Evolutionary conservation across 1,140 invertebrate species (phyloP), one percentile per base, ranked within the genome.

Genomic region (Tenebrio molitor): DNA sequence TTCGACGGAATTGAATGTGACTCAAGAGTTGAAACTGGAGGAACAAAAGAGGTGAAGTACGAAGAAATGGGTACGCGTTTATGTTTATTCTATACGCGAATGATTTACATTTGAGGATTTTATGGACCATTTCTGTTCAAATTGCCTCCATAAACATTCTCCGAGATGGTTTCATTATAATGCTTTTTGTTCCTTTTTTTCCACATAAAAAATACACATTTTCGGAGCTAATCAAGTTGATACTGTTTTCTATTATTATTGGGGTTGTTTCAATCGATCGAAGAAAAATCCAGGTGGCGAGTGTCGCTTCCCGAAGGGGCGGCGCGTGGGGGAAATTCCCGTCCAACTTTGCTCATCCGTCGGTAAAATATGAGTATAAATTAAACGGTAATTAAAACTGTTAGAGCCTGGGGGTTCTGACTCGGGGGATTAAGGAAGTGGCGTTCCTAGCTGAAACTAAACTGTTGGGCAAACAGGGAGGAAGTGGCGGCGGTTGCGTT

Each of bases 281-380:
- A n/a, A n/a, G 17, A 50, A 50, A 23, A 33, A 33, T 10, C 29
- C n/a, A n/a, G n/a, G n/a, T n/a, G n/a, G n/a, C n/a, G n/a, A n/a
- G n/a, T n/a, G n/a, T n/a, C n/a, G n/a, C n/a, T n/a, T n/a, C n/a
- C n/a, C n/a, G n/a, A n/a, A n/a, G n/a, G n/a, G n/a, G n/a, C n/a
- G n/a, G n/a, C n/a, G n/a, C n/a, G n/a, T n/a, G n/a, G n/a, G n/a
- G n/a, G n/a, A n/a, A n/a, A n/a, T n/a, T n/a, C n/a, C n/a, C 50
- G 19, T 58, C 23, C 4, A 58, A 58, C 21, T 33, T 58, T 58
- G 23, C 50, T 14, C 50, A 58, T 33, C 3, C 50, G 50, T 58
- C 50, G 50, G 50, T 58, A 29, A 58, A 58, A 58, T 58, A 58
- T 58, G 50, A 58, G 50, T 58, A 58, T 58, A 58, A 58, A 58